Evolutionary conservation across 2,113 vertebrate species (phyloP), one percentile per base, ranked within the genome.

Genomic region (Caracal caracal): DNA sequence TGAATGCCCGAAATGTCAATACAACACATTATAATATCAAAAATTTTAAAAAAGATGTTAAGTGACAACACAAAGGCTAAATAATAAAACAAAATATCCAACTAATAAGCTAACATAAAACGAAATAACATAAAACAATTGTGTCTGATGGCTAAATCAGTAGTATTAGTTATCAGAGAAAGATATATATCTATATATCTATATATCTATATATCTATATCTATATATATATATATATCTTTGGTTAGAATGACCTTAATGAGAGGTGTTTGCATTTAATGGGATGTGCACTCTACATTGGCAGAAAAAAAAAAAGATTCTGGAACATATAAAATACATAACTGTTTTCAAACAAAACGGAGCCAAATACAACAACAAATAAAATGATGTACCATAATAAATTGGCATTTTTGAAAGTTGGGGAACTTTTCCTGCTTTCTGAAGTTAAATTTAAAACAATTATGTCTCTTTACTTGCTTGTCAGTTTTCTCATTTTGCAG

Each of bases 371-470:
- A 79, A 61, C 24, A 79, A 65, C 17, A 96, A 84, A 71, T 51
- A 84, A 49, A 90, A 89, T 71, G 0, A 43, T 63, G 20, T 63
- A 86, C 17, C 28, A 71, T 65, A 89, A 85, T 3, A 40, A 61
- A 86, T 10, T 2, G 20, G 89, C 4, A 16, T 20, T 90, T 95
- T 92, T 35, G 1, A 90, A 40, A 1, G 49, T 71, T 88, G 8
- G 17, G 15, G 24, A 83, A 83, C 1, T 2, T 82, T 49, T 40
- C 33, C n/a, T 82, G 17, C 30, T 88, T 90, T 90, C 17, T 65
- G 19, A 86, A 80, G 35, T 71, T 88, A 88, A 96, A 90, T 73
- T 88, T 88, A 33, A 90, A 71, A 24, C 13, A 95, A 33, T 71
- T 78, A 49, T 11, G 4, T 66, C 5, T 68, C 12, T 83, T 79